Base-by-base conservation (phyloP, 2,888 invertebrate genomes). In the Buathra laborator region DNA sequence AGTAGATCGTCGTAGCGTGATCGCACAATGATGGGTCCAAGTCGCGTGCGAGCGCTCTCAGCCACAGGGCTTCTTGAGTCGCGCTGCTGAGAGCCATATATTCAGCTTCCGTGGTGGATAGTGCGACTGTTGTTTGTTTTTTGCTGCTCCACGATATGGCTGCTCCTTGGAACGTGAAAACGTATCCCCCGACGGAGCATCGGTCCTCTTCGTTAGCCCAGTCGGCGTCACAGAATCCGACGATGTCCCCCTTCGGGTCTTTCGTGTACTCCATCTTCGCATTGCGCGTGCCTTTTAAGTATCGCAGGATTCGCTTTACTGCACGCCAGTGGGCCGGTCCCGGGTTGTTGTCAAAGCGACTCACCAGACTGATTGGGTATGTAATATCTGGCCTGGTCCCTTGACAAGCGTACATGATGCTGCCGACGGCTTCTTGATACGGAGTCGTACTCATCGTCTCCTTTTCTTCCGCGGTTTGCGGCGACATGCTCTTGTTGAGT, bases 111-210 rank as follows among this genome's bases (percentile, higher is more conserved):
- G 46, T 85, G 37, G 78, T 89, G 6, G 89, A 90, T 5, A 90
- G 66, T 7, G 89, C 87, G 10, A 92, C 89, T 70, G 84, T 82
- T 44, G 51, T 46, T 82, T 89, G 89, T 87, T 87, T 86, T 86
- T 87, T 86, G 80, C 89, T 89, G 48, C 82, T 83, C 92, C 92
- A 92, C 32, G 87, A 86, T 37, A 92, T 85, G 67, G 88, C 80
- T 48, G 88, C 89, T 67, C 88, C 87, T 84, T 85, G 79, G 14
- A 84, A 75, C 24, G 77, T 86, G 74, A 89, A 90, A n/a, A 89
- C 76, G 80, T 88, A 89, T 0, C 91, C 92, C n/a, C 87, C 88
- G 7, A 86, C 87, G 5, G 90, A 90, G 44, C 84, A 86, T 78
- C 90, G 75, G 19, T 89, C 87, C 16, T 72, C 37, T 64, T 90